A percentile compares a stretch with the other conserved stretches of the same genome.
These are phyloP conservation scores for Branchellion lobata DNA, from an alignment of 2,888 invertebrate species.

Conservation along the genomic window DNA sequence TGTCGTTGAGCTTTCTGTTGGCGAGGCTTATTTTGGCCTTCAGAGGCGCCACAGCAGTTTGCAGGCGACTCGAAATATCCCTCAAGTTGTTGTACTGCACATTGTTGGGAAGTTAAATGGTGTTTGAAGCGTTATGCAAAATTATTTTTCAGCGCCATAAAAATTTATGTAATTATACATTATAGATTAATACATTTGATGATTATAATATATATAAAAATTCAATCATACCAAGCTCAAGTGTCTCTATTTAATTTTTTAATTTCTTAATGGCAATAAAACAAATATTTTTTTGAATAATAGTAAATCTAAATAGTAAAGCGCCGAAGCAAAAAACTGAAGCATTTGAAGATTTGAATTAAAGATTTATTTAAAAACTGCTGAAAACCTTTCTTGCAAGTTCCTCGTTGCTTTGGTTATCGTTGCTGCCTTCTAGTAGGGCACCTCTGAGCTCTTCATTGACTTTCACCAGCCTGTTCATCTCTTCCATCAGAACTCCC, in stretches of 20 bases:
- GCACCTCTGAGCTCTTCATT: background rate
- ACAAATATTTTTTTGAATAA: no score
- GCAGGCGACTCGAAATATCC: slow-evolving; percentile 41
- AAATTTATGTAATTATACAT: background rate
- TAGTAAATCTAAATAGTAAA: no score
- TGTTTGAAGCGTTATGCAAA: background rate
- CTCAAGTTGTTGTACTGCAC: slow-evolving; percentile 43
- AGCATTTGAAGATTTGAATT: no score
- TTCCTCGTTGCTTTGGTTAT: background rate
- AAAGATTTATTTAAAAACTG: background rate
- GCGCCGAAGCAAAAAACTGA: no score
- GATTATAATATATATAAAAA: background rate
- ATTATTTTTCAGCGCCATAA: background rate
- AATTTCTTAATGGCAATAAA: no score
- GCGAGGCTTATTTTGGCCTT: slow-evolving; percentile 40
- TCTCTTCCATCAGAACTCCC: background rate
- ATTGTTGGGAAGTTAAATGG: background rate
- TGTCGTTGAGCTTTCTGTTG: slow-evolving; percentile 30
- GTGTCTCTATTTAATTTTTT: no score
- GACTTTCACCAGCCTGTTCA: background rate
- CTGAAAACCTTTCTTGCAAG: background rate
- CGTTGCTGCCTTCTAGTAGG: background rate
- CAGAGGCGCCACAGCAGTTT: slow-evolving; percentile 42
- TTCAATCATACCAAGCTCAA: background rate
- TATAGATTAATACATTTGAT: background rate